A percentile compares a stretch with the other conserved stretches of the same genome.
phyloP scores from a whole-genome alignment of 2,888 invertebrate genomes.

The Cactoblastis cactorum region DNA sequence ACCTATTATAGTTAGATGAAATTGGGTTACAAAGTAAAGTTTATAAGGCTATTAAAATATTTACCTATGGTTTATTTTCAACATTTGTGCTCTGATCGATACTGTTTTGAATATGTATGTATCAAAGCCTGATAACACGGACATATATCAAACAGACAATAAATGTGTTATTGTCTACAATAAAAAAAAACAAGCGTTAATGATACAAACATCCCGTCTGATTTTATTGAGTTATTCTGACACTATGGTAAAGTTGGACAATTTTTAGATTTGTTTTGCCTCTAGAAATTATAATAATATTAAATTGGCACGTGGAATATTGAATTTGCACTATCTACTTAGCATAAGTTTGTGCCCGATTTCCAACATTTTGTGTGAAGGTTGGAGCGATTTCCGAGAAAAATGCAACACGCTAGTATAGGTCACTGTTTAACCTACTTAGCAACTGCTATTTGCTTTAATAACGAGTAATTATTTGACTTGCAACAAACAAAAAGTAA shows the following conservation, averaged over 20 bases:
- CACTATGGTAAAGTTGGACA: too few relatives aligned
- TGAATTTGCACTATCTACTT: too few relatives aligned
- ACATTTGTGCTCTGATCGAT: conserved; percentile 5
- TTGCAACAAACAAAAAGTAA: not conserved
- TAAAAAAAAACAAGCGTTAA: too few relatives aligned
- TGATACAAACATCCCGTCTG: too few relatives aligned
- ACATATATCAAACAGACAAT: too few relatives aligned
- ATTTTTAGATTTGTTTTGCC: too few relatives aligned
- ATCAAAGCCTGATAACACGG: not conserved
- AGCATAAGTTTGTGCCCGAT: too few relatives aligned
- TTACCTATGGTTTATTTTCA: conserved; percentile 3
- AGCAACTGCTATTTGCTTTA: conserved; percentile 2
- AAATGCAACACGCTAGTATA: conserved; percentile 7
- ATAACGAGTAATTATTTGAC: not conserved
- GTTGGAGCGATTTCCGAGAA: conserved; percentile 3
- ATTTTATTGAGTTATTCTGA: too few relatives aligned
- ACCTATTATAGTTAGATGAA: not conserved
- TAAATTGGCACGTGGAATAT: too few relatives aligned
- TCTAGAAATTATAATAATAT: too few relatives aligned
- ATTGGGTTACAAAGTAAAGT: conserved; percentile 5
- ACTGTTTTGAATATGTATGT: not conserved
- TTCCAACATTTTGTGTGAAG: not conserved
- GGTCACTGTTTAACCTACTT: conserved; percentile 11
- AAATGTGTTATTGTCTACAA: too few relatives aligned
- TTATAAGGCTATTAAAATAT: conserved; percentile 1